Conservation (phyloP, 2,888 invertebrate species). For the Exephanes ischioxanthus region DNA sequence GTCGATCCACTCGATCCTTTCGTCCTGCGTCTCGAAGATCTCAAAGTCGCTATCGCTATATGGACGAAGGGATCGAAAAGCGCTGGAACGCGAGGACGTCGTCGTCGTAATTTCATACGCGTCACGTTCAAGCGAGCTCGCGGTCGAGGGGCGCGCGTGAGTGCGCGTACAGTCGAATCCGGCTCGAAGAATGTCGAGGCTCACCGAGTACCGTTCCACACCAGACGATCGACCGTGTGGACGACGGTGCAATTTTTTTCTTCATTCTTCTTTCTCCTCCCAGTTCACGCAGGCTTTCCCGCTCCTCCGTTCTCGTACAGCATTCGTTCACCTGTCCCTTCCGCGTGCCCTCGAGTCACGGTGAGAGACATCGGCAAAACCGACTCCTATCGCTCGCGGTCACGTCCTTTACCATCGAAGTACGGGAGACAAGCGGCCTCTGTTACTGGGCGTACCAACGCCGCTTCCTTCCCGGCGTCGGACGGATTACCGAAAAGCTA, state of each 20-base stretch:
- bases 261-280: conserved; percentile 65
- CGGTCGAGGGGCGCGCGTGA: conserved; percentile 25
- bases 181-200: conserved; percentile 78
- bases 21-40: not conserved
- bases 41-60: not conserved
- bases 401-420: conserved; percentile 44
- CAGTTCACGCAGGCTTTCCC: conserved; percentile 16
- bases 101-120: conserved; percentile 75
- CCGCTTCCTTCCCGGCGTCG: conserved; percentile 6
- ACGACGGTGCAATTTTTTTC: conserved; percentile 52
- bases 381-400: conserved; percentile 26
- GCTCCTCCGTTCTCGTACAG: not conserved
- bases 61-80: conserved; percentile 12
- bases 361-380: conserved; percentile 11
- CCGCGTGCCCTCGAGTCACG: conserved; percentile 47
- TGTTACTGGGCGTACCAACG: conserved; percentile 28
- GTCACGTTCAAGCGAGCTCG: conserved; percentile 71
- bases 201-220: conserved; percentile 78
- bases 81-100: conserved; percentile 57
- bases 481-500: not conserved
- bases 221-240: conserved; percentile 68
- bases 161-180: conserved; percentile 70
- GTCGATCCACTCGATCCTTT: no score
- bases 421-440: conserved; percentile 24
- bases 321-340: conserved; percentile 49